Percentiles rank a stretch among this genome's conserved stretches.
These are phyloP conservation scores for Hydraecia micacea DNA, from an alignment of 2,888 invertebrate species.

Conservation along the genomic window DNA sequence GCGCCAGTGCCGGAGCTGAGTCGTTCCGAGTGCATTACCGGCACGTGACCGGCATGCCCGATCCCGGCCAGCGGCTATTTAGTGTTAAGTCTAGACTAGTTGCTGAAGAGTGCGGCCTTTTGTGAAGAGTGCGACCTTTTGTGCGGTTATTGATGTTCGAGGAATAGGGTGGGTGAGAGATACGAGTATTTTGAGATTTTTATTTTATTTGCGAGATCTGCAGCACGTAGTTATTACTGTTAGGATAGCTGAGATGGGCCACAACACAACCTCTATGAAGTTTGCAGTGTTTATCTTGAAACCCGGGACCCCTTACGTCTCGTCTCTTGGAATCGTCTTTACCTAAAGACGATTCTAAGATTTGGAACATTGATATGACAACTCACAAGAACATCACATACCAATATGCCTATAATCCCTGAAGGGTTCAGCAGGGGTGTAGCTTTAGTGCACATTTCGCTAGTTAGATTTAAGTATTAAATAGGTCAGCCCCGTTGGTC, in stretches of 20 bases:
- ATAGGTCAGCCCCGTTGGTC: neutral
- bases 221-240: neutral
- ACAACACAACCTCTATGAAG: neutral
- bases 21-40: conserved; percentile 57
- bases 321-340: too few relatives aligned
- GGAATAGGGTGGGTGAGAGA: neutral
- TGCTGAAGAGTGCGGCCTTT: conserved; percentile 28
- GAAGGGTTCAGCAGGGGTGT: neutral
- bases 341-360: neutral
- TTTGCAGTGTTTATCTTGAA: neutral
- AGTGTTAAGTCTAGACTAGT: conserved; percentile 42
- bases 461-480: neutral
- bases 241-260: neutral
- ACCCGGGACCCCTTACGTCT: too few relatives aligned
- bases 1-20: conserved; percentile 21
- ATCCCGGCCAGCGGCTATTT: conserved; percentile 1
- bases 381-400: neutral
- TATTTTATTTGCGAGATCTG: neutral
- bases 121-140: conserved; percentile 27
- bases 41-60: conserved; percentile 58
- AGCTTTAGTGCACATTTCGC: neutral
- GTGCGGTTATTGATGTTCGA: conserved; percentile 21
- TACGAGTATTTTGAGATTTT: neutral
- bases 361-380: neutral
- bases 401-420: neutral